Base-by-base conservation (phyloP, 2,888 invertebrate genomes). In the Tenodera sinensis region DNA sequence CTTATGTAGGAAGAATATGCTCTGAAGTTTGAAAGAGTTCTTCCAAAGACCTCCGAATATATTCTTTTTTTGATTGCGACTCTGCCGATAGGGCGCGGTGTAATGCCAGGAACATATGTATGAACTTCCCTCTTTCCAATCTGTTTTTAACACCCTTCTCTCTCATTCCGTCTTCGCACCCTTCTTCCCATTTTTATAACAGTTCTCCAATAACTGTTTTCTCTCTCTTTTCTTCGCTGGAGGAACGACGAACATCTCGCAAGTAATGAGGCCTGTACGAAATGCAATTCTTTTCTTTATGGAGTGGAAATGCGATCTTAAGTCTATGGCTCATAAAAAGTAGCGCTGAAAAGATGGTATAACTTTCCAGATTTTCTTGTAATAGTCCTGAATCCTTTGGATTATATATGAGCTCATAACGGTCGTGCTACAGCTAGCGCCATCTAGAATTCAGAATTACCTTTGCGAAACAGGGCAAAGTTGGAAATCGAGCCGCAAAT, bases 101-200 rank as follows among this genome's bases (percentile, higher is more conserved):
- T 71, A 27, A 47, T 85, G 85, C 47, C 54, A 85, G 54, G 85
- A 85, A 71, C 85, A 85, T 85, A 85, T 47, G 85, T 85, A 85
- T 28, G 85, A 27, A 47, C 85, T 71, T 54, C 47, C 85, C 54
- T 85, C 34, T 85, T 85, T 88, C 87, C 90, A 88, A 89, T 89
- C 90, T 90, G 81, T 54, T 71, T 88, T 88, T 88, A 88, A 88
- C 89, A 85, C 89, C 88, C 81, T 88, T 30, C 84, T 83, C 81
- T 81, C 28, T 83, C 42, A 71, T 85, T 47, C 83, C 42, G 82
- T 88, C 85, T 71, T 86, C n/a, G 20, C 30, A 81, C 83, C 83
- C 27, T 83, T 81, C 20, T 85, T 47, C 89, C 85, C 88, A 90
- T 90, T 89, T 90, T 90, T 90, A 90, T 89, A 89, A 89, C 89